Percentiles rank a stretch among this genome's conserved stretches.
Conservation (phyloP, 2,113 vertebrate species). For the Aspiorhynchus laticeps region DNA sequence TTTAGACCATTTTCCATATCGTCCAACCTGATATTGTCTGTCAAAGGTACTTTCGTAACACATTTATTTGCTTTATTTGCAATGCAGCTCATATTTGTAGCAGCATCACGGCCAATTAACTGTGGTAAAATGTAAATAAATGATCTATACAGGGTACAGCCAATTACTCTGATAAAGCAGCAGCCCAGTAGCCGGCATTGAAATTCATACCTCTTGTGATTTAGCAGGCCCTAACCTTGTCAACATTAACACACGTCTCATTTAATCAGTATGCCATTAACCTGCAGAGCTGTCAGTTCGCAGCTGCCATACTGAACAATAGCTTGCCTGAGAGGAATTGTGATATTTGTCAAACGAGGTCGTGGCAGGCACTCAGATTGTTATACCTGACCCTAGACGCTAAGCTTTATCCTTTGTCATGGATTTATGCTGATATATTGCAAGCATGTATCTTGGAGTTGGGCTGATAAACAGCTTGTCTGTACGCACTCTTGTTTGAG, state of each 20-base stretch:
- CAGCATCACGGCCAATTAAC: conserved; percentile 28
- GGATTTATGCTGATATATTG: conserved; percentile 11
- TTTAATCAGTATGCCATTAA: conserved; percentile 58
- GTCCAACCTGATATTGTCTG: not conserved
- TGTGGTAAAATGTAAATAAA: conserved; percentile 40
- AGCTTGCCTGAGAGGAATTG: conserved; percentile 21
- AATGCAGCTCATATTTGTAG: conserved; percentile 26
- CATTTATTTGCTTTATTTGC: conserved; percentile 1
- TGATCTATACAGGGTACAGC: conserved; percentile 9
- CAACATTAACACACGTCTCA: conserved; percentile 50
- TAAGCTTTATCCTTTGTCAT: conserved; percentile 7
- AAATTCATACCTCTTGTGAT: conserved; percentile 43
- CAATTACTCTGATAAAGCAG: conserved; percentile 32
- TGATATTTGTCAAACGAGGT: conserved; percentile 40
- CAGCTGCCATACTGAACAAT: conserved; percentile 41
- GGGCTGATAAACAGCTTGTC: not conserved
- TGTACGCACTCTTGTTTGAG: no score
- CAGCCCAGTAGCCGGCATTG: conserved; percentile 10
- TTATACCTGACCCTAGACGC: conserved; percentile 26
- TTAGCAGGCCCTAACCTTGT: conserved; percentile 53
- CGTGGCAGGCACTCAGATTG: not conserved
- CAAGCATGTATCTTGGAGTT: not conserved
- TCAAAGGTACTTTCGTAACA: not conserved
- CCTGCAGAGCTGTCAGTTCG: conserved; percentile 28
- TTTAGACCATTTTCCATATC: not conserved